Evolutionary conservation across 2,113 vertebrate genomes (phyloP), one percentile per base, ranked within the genome.

Genomic region (Alethe diademata): DNA sequence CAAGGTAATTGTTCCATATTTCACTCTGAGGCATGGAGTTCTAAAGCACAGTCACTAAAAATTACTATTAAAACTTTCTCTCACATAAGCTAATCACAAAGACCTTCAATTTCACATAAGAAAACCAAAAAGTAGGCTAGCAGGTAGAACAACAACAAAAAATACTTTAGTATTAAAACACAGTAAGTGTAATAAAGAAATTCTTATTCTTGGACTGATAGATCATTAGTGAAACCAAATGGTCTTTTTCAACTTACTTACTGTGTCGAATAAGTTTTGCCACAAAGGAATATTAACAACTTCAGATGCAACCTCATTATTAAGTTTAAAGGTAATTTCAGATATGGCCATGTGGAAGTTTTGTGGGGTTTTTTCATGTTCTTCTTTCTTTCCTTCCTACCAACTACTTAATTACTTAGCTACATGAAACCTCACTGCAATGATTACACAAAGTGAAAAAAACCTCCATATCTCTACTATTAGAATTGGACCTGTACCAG

Each of bases 281-380:
- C 26, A 45, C 16, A 82, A 14, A 80, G 5, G 8, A 12, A 36
- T 9, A 36, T 54, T 33, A 81, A 22, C 26, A 40, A 35, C 14
- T 76, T 86, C 24, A 65, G 25, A 79, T n/a, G 13, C 12, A 62
- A 67, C 12, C 14, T 42, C 43, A 35, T 24, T 19, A 61, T n/a
- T 45, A 66, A 15, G 12, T 70, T 80, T 35, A 86, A 90, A 92
- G 43, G 24, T 33, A 74, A 78, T 71, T 91, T 91, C 51, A 67
- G 20, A 54, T 70, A 89, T 10, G 19, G 8, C 9, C 29, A 69
- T 0, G 1, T 16, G 3, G 11, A 70, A 80, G 28, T 54, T 79
- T 48, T 14, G 19, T 4, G 5, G 2, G 1, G 0, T 12, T 70
- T 74, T 76, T 84, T n/a, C 18, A 56, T 3, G 20, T 31, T 92